These are phyloP conservation scores for Steatornis caripensis DNA, from an alignment of 2,113 vertebrate species.

Conservation along the genomic window DNA sequence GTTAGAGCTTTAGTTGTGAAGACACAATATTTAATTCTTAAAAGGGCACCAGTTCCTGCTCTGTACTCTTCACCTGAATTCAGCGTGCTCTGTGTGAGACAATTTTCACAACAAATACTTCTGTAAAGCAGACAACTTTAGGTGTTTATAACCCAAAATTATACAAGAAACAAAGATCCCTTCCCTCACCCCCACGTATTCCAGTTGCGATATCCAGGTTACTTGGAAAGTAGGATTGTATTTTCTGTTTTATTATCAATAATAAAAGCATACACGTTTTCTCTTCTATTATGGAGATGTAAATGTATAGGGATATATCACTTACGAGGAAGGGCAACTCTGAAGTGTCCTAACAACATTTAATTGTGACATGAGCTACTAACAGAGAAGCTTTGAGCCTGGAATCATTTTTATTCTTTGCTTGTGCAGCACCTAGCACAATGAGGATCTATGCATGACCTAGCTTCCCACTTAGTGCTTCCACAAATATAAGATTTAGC, in stretches of 20 bases:
- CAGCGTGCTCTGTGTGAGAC: conserved; percentile 17
- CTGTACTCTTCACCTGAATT: conserved; percentile 56
- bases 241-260: conserved; percentile 43
- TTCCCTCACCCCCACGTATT: neutral
- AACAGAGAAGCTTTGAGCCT: conserved; percentile 6
- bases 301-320: conserved; percentile 34
- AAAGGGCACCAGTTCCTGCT: conserved; percentile 53
- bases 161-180: neutral
- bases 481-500: conserved; percentile 49
- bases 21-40: conserved; percentile 65
- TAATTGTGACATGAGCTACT: conserved; percentile 35
- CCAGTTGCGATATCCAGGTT: neutral
- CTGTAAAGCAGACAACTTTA: neutral
- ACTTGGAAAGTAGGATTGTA: conserved; percentile 1
- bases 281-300: conserved; percentile 20
- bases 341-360: conserved; percentile 52
- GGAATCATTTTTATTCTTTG: conserved; percentile 46
- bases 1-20: conserved; percentile 56
- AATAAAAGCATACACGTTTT: conserved; percentile 50
- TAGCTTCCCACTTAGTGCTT: conserved; percentile 25
- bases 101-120: conserved; percentile 46
- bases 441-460: conserved; percentile 46
- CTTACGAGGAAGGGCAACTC: conserved; percentile 37
- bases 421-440: conserved; percentile 49
- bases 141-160: neutral